These are phyloP conservation scores for Sebastes hubbsi DNA, from an alignment of 2,797 vertebrate genomes.

Conservation along the genomic window DNA sequence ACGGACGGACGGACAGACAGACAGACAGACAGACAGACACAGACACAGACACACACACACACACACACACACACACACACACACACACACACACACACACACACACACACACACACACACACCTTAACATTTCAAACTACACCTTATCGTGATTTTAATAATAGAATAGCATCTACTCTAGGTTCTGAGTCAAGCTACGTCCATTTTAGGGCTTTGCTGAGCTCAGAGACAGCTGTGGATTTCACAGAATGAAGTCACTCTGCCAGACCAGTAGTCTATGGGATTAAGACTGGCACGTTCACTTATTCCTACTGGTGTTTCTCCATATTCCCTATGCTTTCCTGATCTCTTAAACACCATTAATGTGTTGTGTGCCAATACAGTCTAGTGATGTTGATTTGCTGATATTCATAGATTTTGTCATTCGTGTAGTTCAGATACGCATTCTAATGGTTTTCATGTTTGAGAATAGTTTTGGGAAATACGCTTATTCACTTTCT, in stretches of 20 bases:
- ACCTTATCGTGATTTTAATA: slow-evolving; percentile 60
- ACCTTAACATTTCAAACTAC: slow-evolving; percentile 51
- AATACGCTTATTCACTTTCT: neutral
- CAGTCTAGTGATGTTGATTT: neutral
- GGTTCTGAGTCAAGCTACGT: slow-evolving; percentile 10
- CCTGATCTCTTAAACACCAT: neutral
- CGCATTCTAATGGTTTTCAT: neutral
- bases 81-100: slow-evolving; percentile 10
- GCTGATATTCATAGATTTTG: neutral
- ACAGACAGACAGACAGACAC: too few relatives aligned
- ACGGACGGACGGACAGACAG: too few relatives aligned
- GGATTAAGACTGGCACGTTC: neutral
- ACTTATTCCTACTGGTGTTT: neutral
- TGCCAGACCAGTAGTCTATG: slow-evolving; percentile 6
- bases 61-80: slow-evolving; percentile 8
- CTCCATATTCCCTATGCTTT: neutral
- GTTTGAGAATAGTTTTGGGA: neutral
- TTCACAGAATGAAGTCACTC: slow-evolving; percentile 27
- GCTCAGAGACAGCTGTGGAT: slow-evolving; percentile 12
- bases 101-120: slow-evolving; percentile 25
- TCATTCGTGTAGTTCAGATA: neutral
- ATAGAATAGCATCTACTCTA: slow-evolving; percentile 57
- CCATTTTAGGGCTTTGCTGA: slow-evolving; percentile 24
- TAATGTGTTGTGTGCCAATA: neutral
- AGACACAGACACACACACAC: slow-evolving; percentile 18